Conservation (phyloP, 2,113 vertebrate genomes). For the Neomonachus schauinslandi region DNA sequence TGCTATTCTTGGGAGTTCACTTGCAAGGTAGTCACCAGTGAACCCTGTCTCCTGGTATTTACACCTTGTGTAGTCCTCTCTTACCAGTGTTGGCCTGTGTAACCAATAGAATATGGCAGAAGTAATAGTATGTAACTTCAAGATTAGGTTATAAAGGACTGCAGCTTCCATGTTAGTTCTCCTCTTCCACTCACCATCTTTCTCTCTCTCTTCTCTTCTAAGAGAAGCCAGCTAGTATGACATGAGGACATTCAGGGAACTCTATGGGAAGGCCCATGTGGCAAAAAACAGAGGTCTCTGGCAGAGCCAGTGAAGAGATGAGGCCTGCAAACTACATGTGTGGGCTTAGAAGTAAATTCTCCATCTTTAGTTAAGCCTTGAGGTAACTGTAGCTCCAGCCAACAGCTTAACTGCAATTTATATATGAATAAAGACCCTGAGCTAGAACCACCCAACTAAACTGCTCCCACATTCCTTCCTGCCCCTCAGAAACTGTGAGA, state of each 20-base stretch:
- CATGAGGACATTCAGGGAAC: background rate
- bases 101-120: background rate
- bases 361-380: background rate
- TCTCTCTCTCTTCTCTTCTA: background rate
- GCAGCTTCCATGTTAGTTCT: background rate
- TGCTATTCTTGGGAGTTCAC: background rate
- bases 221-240: conserved; percentile 16
- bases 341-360: background rate
- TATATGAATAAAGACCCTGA: conserved; percentile 1
- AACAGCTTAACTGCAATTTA: conserved; percentile 26
- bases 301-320: background rate
- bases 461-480: background rate
- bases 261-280: background rate
- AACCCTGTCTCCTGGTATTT: background rate
- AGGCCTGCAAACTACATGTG: background rate
- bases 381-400: background rate
- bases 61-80: background rate
- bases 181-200: background rate
- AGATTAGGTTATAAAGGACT: background rate
- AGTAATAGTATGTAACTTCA: background rate
- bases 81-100: background rate
- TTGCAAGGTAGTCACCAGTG: background rate
- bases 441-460: conserved; percentile 14
- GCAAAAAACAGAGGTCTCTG: background rate
- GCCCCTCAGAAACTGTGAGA: conserved; percentile 14